Evolutionary conservation across 2,113 vertebrate species (phyloP).

Genomic region (Indri indri): DNA sequence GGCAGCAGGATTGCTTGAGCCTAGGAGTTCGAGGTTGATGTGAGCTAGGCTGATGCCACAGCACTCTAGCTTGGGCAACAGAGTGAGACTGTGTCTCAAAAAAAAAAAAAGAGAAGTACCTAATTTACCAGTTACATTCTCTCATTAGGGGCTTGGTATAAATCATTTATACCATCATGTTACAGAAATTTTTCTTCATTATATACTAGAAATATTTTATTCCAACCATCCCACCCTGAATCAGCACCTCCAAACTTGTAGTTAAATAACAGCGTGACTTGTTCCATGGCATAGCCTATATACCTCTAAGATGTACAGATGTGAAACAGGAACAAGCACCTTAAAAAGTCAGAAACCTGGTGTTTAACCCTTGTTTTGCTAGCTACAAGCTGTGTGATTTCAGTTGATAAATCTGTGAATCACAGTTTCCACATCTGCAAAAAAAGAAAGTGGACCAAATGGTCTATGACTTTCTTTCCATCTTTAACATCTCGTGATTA

Average conservation of each 20-base stretch:
- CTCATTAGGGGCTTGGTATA: background rate
- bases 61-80: too few species aligned
- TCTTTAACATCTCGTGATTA: background rate
- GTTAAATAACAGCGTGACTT: background rate
- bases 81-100: too few species aligned
- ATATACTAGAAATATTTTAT: background rate
- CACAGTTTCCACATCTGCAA: background rate
- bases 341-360: background rate
- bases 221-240: background rate
- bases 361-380: background rate
- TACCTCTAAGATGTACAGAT: background rate
- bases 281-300: background rate
- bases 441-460: background rate
- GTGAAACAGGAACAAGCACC: background rate
- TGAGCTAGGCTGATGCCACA: too few species aligned
- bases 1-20: too few species aligned
- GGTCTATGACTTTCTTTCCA: background rate
- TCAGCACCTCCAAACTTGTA: background rate
- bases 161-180: background rate
- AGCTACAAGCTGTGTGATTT: background rate
- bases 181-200: conserved; percentile 32
- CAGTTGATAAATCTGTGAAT: background rate
- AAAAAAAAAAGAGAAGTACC: background rate
- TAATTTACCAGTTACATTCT: background rate
- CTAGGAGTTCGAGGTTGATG: too few species aligned